Evolutionary conservation across 2,888 invertebrate species (phyloP), one percentile per base, ranked within the genome.

Genomic region (Xestia xanthographa): DNA sequence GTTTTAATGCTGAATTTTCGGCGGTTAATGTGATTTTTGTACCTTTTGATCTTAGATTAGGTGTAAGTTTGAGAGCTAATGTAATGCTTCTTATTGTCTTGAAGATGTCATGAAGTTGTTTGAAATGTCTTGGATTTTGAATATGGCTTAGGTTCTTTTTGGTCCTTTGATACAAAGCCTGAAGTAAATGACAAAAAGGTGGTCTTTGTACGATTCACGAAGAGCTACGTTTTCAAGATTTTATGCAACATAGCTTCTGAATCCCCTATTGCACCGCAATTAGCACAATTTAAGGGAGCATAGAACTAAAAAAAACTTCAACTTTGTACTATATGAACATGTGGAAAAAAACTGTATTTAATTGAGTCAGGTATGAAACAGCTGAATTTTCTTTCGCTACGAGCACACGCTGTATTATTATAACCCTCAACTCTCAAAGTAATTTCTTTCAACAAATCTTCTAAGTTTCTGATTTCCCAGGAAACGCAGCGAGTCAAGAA

Each of bases 1-100:
- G 73, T 80, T 85, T 86, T 65, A 77, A 63, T 63, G 38, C 58
- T 65, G 62, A 50, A 73, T 77, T 65, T 79, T 63, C 3, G 34
- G 12, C 22, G 5, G 58, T 77, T 66, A 34, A 66, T 84, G 58
- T 62, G 62, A 69, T 58, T 68, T 66, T 68, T 43, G 50, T 14
- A n/a, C 41, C 26, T 66, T 60, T 67, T 48, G 69, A 38, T 67
- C 34, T 60, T 80, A 43, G 50, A 41, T 63, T 29, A 34, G 26
- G 17, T 5, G 71, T n/a, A 5, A 43, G 3, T 66, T 62, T 72
- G 34, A 41, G n/a, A 4, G n/a, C 17, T 63, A 26, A 41, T 5
- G 17, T 29, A n/a, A 45, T 20, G n/a, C n/a, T 6, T 41, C 9
- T 56, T 12, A n/a, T 38, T 17, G 38, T 29, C 5, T 50, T n/a